Evolutionary conservation across 2,888 invertebrate genomes (phyloP).

Genomic region (Drosophila eohydei): DNA sequence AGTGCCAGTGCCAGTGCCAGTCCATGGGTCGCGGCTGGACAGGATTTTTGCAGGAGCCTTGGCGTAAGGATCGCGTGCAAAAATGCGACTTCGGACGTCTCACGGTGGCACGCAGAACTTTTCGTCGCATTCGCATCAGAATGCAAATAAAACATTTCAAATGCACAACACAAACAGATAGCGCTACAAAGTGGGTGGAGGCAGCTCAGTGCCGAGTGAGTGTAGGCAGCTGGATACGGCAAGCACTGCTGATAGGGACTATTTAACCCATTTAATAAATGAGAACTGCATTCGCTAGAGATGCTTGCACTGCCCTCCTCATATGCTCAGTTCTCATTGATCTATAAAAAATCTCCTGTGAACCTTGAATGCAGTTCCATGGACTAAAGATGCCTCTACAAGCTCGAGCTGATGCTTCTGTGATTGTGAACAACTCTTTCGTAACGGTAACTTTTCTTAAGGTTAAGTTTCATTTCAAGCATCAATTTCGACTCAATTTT

Average conservation of each 20-base stretch:
- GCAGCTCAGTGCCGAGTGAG: conserved; percentile 1
- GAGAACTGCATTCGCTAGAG: not conserved
- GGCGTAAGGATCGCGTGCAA: conserved; percentile 77
- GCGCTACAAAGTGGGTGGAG: conserved; percentile 8
- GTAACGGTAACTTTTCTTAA: conserved; percentile 27
- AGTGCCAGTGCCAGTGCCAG: conserved; percentile 40
- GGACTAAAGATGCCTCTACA: no score
- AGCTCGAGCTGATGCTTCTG: not conserved
- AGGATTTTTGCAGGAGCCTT: conserved; percentile 45
- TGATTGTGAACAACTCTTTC: conserved; percentile 21
- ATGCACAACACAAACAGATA: conserved; percentile 57
- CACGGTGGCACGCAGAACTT: conserved; percentile 60
- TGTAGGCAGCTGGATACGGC: conserved; percentile 11
- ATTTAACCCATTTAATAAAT: conserved; percentile 10
- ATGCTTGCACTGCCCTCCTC: not conserved
- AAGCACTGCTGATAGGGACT: not conserved
- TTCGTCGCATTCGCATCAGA: conserved; percentile 81
- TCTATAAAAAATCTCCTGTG: no score
- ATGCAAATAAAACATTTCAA: conserved; percentile 81
- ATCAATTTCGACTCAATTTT: conserved; percentile 69
- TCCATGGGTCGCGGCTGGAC: conserved; percentile 27
- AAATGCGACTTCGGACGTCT: conserved; percentile 79
- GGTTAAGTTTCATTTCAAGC: conserved; percentile 29
- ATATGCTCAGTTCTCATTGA: no score
- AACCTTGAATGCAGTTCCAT: not conserved